Evolutionary conservation across 2,888 invertebrate species (phyloP), one percentile per base, ranked within the genome.

Genomic region (Caenorhabditis sp.): DNA sequence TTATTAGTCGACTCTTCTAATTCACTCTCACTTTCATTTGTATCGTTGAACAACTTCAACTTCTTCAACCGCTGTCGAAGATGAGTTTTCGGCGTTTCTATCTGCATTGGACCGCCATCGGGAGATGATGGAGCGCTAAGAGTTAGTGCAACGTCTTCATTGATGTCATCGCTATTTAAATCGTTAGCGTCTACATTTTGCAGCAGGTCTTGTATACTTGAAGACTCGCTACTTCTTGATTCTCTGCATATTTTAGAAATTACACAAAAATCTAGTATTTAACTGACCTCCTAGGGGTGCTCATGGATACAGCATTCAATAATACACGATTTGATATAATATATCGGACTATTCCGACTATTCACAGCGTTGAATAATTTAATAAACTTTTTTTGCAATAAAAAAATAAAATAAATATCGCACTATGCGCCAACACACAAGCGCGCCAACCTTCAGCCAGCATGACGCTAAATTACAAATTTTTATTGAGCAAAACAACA

Each of bases 121-220:
- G 72, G 72, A n/a, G 72, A 72, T 12, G 72, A 64, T 20, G 67
- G 68, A 4, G 69, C 66, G 7, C 68, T 66, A 26, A 73, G 63
- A 10, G 65, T 63, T 10, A 60, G 49, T 12, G 62, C 20, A 26
- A 73, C 69, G 14, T 73, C 73, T 17, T 74, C 73, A 56, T 74
- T 74, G 3, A 74, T 68, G 7, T 67, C 63, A 2, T 25, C 49
- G 58, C 61, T 67, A 26, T 60, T 59, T 53, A 74, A 74, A 69
- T 74, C 73, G 26, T 69, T 74, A 17, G 69, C 69, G 26, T 69
- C 73, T 12, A 74, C 73, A 21, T 69, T 69, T 10, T 67, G 63
- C 12, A 73, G 57, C 2, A 73, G n/a, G 43, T 74, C 73, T 54
- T 74, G 73, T 26, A 74, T 67, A 50, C 73, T 74, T 2, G 69